phyloP scores from a whole-genome alignment of 2,888 invertebrate species.

The Caenorhabditis drosophilae region DNA sequence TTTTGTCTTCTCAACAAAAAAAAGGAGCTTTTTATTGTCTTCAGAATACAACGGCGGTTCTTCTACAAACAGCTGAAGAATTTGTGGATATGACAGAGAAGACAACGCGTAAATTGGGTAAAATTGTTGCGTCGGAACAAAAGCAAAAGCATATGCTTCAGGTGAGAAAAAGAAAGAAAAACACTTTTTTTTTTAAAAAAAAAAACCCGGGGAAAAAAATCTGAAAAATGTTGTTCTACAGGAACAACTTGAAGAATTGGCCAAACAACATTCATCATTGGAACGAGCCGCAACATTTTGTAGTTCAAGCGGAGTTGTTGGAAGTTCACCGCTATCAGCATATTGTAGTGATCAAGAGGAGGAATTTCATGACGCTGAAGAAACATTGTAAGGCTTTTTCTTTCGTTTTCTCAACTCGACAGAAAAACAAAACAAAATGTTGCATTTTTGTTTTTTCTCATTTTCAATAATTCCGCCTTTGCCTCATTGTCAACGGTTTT shows the following conservation, averaged over 20 bases:
- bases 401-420: too few species aligned
- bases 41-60: slow-evolving; percentile 74
- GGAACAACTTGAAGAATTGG: slow-evolving; percentile 95
- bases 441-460: too few species aligned
- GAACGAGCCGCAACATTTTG: slow-evolving; percentile 78
- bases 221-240: slow-evolving; percentile 73
- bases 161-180: slow-evolving; percentile 7
- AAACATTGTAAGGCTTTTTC: slow-evolving; percentile 53
- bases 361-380: slow-evolving; percentile 77
- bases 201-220: too few species aligned
- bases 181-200: not conserved
- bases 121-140: slow-evolving; percentile 69
- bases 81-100: slow-evolving; percentile 87
- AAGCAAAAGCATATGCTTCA: slow-evolving; percentile 42
- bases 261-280: slow-evolving; percentile 91
- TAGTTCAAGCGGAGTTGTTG: slow-evolving; percentile 12
- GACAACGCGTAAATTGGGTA: slow-evolving; percentile 90
- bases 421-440: too few species aligned
- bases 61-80: slow-evolving; percentile 92
- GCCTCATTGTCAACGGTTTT: too few species aligned
- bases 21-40: slow-evolving; percentile 1
- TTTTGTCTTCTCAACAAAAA: slow-evolving; percentile 1
- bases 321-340: slow-evolving; percentile 37
- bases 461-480: too few species aligned
- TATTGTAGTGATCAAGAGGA: slow-evolving; percentile 72